Base-by-base conservation (phyloP, 1,140 invertebrate species). In the Bombus cullumanus region DNA sequence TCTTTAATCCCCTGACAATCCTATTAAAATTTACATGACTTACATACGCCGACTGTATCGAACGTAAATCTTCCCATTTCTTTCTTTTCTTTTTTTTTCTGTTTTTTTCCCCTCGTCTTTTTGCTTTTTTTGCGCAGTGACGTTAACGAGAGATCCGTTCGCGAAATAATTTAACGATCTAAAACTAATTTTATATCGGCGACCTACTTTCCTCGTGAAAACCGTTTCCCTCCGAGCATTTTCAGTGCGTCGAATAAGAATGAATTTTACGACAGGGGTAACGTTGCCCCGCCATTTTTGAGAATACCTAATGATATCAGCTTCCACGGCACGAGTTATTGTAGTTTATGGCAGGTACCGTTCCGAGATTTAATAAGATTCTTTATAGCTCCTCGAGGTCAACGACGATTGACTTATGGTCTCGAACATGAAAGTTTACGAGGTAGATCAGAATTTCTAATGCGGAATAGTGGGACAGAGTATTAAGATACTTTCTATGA, bases 141-240 rank as follows among this genome's bases (percentile, higher is more conserved):
- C 34, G 53, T 76, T 76, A 76, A 76, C 53, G 47, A 76, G 75
- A 59, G 13, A 62, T 6, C 25, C 53, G 75, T 77, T 39, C 34
- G 31, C 13, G 57, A 62, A 77, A 77, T 59, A n/a, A 39, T 77
- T 77, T 41, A 59, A 77, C 75, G 34, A 62, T 59, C 75, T 25
- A 39, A 59, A 77, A 62, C 53, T 77, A 62, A 77, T 77, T 77
- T 77, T 59, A 77, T 25, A 77, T 62, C 57, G 72, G 15, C 41
- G 53, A 77, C 57, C 75, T 62, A 77, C 6, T 77, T 77, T 13
- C 53, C 3, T n/a, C 43, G n/a, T 25, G 74, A 37, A 37, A 39
- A 62, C 25, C 31, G 18, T 57, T 37, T 28, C 34, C n/a, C 57
- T 9, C 34, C 53, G 34, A 77, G 34, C 47, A 34, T 34, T 25